A percentile compares a stretch with the other conserved stretches of the same genome.
These are phyloP conservation scores for Drosophila sulfurigaster DNA, from an alignment of 1,140 invertebrate species.

Conservation along the genomic window DNA sequence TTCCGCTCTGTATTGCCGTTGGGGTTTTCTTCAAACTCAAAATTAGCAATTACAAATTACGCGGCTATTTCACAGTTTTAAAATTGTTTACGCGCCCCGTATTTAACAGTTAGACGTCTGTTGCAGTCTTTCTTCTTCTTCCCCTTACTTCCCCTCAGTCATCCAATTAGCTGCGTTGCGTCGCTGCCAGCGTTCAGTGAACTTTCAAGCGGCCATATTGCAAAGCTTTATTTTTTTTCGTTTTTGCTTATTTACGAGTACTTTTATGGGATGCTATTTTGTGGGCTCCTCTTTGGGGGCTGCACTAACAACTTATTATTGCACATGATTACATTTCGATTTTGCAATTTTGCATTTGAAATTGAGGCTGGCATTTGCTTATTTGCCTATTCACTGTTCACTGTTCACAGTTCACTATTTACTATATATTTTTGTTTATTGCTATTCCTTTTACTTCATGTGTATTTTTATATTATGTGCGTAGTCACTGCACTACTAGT, in stretches of 20 bases:
- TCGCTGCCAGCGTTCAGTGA: slow-evolving; percentile 43
- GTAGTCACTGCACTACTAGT: slow-evolving; percentile 32
- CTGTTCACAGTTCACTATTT: slow-evolving; percentile 11
- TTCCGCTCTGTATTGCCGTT: slow-evolving; percentile 37
- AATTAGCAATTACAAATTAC: slow-evolving; percentile 31
- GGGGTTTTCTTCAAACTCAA: slow-evolving; percentile 34
- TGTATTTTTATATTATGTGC: slow-evolving; percentile 19
- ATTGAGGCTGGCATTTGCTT: slow-evolving; percentile 15
- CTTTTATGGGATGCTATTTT: slow-evolving; percentile 46
- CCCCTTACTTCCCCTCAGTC: background rate
- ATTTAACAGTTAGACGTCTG: slow-evolving; percentile 21
- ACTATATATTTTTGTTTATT: slow-evolving; percentile 12
- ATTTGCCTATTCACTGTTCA: slow-evolving; percentile 17
- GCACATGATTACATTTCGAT: slow-evolving; percentile 58
- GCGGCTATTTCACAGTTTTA: slow-evolving; percentile 42
- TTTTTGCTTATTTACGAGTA: background rate
- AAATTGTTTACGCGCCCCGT: slow-evolving; percentile 3
- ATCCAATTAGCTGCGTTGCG: slow-evolving; percentile 23
- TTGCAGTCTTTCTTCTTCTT: slow-evolving; percentile 11
- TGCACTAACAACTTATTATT: slow-evolving; percentile 50
- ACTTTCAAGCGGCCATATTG: slow-evolving; percentile 43
- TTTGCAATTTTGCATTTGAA: slow-evolving; percentile 51
- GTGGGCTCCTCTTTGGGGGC: slow-evolving; percentile 49
- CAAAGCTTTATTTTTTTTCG: slow-evolving; percentile 7
- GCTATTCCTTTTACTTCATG: slow-evolving; percentile 20